Evolutionary conservation across 1,140 invertebrate genomes (phyloP).

Genomic region (Onthophagus taurus): DNA sequence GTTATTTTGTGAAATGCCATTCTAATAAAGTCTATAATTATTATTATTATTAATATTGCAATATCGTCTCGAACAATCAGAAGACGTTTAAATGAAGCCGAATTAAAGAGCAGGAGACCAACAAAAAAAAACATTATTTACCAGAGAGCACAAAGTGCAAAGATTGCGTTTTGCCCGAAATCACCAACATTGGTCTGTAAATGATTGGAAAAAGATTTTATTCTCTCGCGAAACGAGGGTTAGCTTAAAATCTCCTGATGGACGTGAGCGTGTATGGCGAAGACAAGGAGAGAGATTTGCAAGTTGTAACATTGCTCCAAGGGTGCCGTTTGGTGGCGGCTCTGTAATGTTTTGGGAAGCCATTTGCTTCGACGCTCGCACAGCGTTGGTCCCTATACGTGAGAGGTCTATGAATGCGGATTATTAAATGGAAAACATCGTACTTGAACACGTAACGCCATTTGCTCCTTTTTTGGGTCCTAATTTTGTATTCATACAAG

Average conservation of each 20-base stretch:
- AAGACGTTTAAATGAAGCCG: neutral
- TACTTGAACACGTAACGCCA: no score
- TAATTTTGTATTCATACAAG: no score
- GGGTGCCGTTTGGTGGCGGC: slow-evolving; percentile 11
- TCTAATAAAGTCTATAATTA: no score
- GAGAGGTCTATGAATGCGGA: slow-evolving; percentile 5
- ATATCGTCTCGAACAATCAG: no score
- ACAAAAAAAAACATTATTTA: slow-evolving; percentile 1
- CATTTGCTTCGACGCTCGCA: slow-evolving; percentile 14
- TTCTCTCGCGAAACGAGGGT: neutral
- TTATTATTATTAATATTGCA: no score
- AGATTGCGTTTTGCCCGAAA: neutral
- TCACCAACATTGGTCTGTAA: neutral
- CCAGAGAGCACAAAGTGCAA: neutral
- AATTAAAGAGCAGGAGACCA: neutral
- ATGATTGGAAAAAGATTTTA: slow-evolving; percentile 7
- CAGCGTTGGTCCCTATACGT: slow-evolving; percentile 11
- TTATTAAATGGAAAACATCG: slow-evolving; percentile 9
- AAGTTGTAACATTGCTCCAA: slow-evolving; percentile 14
- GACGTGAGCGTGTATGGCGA: no score
- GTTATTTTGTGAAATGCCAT: no score
- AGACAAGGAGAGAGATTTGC: slow-evolving; percentile 18
- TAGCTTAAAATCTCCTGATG: neutral
- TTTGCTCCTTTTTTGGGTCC: no score
- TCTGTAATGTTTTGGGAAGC: slow-evolving; percentile 11